A percentile compares a stretch with the other conserved stretches of the same genome.
Conservation (phyloP, 2,113 vertebrate genomes). For the Tragelaphus buxtoni region DNA sequence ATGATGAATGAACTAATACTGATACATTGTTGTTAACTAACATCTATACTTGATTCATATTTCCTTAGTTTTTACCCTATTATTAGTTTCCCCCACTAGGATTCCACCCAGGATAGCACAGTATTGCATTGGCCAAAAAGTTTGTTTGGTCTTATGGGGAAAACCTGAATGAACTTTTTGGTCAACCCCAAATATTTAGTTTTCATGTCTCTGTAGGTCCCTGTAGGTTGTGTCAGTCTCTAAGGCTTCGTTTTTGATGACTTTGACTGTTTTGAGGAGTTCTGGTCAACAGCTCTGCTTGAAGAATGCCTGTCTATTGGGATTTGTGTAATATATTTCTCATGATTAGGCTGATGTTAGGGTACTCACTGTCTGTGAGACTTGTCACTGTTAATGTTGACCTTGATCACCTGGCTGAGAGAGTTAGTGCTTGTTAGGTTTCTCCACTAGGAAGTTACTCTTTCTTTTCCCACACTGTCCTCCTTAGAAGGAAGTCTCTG, state of each 20-base stretch:
- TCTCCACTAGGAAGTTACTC: neutral
- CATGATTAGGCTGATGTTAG: neutral
- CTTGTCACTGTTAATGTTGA: neutral
- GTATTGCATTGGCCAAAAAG: neutral
- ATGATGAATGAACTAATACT: neutral
- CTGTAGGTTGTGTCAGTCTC: neutral
- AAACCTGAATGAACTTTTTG: neutral
- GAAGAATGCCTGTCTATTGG: neutral
- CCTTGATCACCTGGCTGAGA: neutral
- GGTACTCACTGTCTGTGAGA: neutral
- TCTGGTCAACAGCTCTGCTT: neutral
- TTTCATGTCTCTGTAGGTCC: neutral
- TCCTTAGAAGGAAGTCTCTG: neutral
- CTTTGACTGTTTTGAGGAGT: neutral
- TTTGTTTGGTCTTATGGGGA: neutral
- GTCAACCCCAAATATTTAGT: neutral
- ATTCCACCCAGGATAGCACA: neutral
- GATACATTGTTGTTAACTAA: neutral
- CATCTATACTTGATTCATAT: neutral
- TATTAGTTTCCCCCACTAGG: neutral
- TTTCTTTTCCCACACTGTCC: neutral
- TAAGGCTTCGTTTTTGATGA: neutral
- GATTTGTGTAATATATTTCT: neutral
- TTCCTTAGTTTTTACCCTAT: neutral
- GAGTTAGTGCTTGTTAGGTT: neutral